Percentiles rank a stretch among this genome's conserved stretches.
These are phyloP conservation scores for Orius insidiosus DNA, from an alignment of 1,140 invertebrate genomes.

Conservation along the genomic window DNA sequence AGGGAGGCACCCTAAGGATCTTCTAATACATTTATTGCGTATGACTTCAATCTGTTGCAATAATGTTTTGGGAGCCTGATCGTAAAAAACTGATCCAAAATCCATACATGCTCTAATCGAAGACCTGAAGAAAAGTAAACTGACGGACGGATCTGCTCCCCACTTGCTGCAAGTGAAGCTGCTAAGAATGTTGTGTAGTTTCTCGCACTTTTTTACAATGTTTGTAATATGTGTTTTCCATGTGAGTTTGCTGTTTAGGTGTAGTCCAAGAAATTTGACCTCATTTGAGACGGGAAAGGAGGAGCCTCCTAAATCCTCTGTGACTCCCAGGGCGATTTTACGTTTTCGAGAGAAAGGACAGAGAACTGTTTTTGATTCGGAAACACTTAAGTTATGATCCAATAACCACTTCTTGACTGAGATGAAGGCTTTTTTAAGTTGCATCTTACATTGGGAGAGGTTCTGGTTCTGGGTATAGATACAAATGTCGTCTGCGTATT, in stretches of 20 bases:
- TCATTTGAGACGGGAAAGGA: neutral
- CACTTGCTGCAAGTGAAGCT: no score
- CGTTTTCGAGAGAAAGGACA: neutral
- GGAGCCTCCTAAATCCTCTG: neutral
- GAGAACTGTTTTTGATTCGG: neutral
- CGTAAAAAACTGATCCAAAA: no score
- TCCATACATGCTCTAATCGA: no score
- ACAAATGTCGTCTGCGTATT: constrained; percentile 6
- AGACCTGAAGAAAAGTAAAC: no score
- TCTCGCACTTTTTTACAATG: neutral
- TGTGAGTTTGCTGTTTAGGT: neutral
- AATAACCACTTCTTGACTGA: neutral
- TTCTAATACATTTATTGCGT: no score
- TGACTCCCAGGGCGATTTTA: neutral
- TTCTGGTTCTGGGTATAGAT: neutral
- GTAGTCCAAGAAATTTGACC: neutral
- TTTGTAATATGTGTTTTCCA: neutral
- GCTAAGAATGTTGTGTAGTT: no score
- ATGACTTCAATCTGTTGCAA: no score
- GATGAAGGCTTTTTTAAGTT: neutral
- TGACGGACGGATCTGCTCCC: no score
- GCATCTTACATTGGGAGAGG: neutral
- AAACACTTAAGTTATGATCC: neutral
- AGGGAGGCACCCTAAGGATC: no score
- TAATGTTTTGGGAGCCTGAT: no score